Base-by-base conservation (phyloP, 2,797 vertebrate species). In the Eleutherodactylus coqui region DNA sequence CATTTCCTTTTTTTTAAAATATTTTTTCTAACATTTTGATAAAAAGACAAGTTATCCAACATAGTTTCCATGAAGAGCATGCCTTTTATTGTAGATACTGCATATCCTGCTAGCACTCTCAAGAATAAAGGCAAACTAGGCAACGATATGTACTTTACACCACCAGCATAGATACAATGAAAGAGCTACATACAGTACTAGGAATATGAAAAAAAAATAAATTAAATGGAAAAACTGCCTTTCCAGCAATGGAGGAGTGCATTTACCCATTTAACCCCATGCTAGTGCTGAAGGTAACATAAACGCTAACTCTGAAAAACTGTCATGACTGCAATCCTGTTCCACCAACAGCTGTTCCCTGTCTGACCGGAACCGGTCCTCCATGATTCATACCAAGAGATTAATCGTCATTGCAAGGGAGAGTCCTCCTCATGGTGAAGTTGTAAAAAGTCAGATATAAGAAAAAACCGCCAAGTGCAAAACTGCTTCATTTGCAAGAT, bases 401-500 rank as follows among this genome's bases (percentile, higher is more conserved):
- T 60, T 60, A 83, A 86, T 83, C 90, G 80, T 89, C 88, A 90
- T 24, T 43, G 88, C 84, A 88, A 88, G 81, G 2, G 73, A n/a
- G 51, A 75, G 86, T 89, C 84, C 84, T 85, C 86, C 60, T 72
- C 24, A 16, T 0, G 45, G 85, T 79, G 77, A 84, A 86, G 75
- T 90, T 77, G 89, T 72, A 9, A 45, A 84, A 41, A 91, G 69
- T 91, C 87, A 90, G 84, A 79, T 90, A 83, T 86, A 64, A 88
- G 53, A 85, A 70, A 70, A 89, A 58, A 41, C 36, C 78, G 94
- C 92, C 91, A 93, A 80, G 86, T 67, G 58, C 75, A 83, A 87
- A 79, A 58, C 45, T 79, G 82, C 70, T 84, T 93, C 92, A 95
- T 87, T 97, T 96, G n/a, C 92, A 92, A 89, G 93, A 95, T 88